Base-by-base conservation (phyloP, 2,797 vertebrate species). In the Oreochromis grahami region DNA sequence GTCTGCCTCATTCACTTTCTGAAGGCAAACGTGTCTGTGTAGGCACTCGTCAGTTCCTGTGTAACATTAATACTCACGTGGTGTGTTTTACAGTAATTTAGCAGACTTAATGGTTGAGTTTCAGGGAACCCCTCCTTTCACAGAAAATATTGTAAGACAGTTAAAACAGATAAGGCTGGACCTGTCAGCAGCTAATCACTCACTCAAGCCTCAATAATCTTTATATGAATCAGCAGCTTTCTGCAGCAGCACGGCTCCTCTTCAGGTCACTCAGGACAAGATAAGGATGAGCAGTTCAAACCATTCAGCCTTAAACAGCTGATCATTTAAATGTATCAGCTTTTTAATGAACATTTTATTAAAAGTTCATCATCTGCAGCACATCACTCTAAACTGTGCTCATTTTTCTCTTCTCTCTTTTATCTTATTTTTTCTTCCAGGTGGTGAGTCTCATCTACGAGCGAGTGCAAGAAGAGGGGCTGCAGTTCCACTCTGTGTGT, bases 391-490 rank as follows among this genome's bases (percentile, higher is more conserved):
- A 63, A 70, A 48, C 43, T 11, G 5, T 72, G 24, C 8, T 15
- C 0, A 12, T 63, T 19, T 43, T 56, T 7, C 5, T 52, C n/a
- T 45, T 1, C 1, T 32, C 26, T 9, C 50, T 29, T 19, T 1
- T 60, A 52, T 21, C 6, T 0, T 8, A 1, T 24, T 24, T 76
- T 52, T 53, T 12, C 51, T 53, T 53, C 3, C 77, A 99, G 98
- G 96, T 98, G 3, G 96, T 97, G 0, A 88, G 83, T 24, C 93
- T 98, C 9, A 96, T 99, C 41, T 97, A 98, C 58, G 93, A 95
- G 74, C 90, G 94, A 3, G 97, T 96, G 24, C 24, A 24, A 24
- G 24, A 24, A 24, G 24, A 24, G 24, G 24, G 24, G 24, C 24
- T 24, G 24, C 24, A 24, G 24, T 3, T 24, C 24, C 24, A 24